Evolutionary conservation across 1,140 invertebrate genomes (phyloP), one percentile per base, ranked within the genome.

Genomic region (Lethrus apterus): DNA sequence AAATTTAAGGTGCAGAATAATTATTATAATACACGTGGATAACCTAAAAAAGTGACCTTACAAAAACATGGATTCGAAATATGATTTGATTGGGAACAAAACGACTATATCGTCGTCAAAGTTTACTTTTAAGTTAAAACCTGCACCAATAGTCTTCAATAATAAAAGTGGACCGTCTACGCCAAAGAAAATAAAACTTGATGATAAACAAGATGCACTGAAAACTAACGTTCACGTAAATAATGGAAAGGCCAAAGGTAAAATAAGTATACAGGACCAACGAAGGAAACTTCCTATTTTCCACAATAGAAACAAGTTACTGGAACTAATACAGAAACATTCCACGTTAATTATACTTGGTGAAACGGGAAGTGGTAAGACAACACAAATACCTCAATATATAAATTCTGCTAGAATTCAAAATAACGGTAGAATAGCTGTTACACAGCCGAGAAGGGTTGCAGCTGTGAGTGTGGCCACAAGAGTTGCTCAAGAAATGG

Each of bases 361-460:
- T 4, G 90, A 93, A 68, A 93, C 90, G 1, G 90, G 89, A 3
- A 83, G 85, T 66, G 90, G 88, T 1, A 95, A 93, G 70, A 93
- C 88, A 1, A 94, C 90, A 2, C 89, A 94, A 65, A 86, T 94
- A 40, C 89, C 90, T 2, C 89, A 91, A 65, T 78, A 81, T 52
- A 69, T 89, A 4, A 70, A 77, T 35, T 77, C 84, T 41, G 66
- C 70, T 5, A 71, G 75, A 17, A 56, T 82, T 18, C 65, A 74
- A 14, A 69, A 65, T 38, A 72, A 70, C 33, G 74, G 74, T 33
- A 73, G 76, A 43, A 84, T 93, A 50, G 86, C 76, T 0, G 77
- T 94, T 13, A 93, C 91, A 0, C 86, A 94, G 67, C 94, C 94
- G 1, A 72, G 94, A 30, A 70, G 93, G 55, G 89, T 98, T 2